Percentiles rank a stretch among this genome's conserved stretches.
Evolutionary conservation across 2,797 vertebrate species (phyloP).

Genomic region (Melanotaenia nigrans): DNA sequence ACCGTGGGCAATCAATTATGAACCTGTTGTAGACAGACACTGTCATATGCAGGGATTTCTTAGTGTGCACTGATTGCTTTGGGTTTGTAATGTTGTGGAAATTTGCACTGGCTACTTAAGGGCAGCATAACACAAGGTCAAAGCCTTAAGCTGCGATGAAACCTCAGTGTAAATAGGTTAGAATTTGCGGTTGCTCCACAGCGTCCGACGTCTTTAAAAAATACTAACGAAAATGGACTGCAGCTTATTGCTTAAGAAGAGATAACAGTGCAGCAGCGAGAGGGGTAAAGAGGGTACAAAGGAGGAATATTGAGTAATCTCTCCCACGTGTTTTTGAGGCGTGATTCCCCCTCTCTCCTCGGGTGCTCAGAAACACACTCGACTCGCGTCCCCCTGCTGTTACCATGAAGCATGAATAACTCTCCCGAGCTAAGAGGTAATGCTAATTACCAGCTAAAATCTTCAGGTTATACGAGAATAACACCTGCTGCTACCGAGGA

Average conservation of each 20-base stretch:
- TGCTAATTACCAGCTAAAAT: slow-evolving; percentile 74
- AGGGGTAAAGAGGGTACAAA: slow-evolving; percentile 55
- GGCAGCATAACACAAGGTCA: slow-evolving; percentile 83
- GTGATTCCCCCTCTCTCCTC: slow-evolving; percentile 75
- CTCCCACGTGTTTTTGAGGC: slow-evolving; percentile 83
- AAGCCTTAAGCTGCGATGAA: slow-evolving; percentile 58
- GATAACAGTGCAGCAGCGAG: slow-evolving; percentile 46
- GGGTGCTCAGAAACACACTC: slow-evolving; percentile 54
- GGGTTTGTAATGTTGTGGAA: slow-evolving; percentile 14
- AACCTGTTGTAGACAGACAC: slow-evolving; percentile 52
- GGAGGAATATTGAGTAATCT: slow-evolving; percentile 77
- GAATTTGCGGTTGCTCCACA: slow-evolving; percentile 12
- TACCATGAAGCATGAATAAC: slow-evolving; percentile 49
- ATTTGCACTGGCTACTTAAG: slow-evolving; percentile 57
- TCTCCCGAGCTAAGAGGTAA: slow-evolving; percentile 58
- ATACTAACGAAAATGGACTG: slow-evolving; percentile 2
- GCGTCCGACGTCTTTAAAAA: slow-evolving; percentile 30
- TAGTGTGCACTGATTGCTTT: slow-evolving; percentile 25
- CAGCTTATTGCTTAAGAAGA: slow-evolving; percentile 19
- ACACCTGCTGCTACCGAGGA: slow-evolving; percentile 84
- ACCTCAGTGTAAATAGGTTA: slow-evolving; percentile 45
- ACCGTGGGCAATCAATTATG: slow-evolving; percentile 29
- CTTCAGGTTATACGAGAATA: slow-evolving; percentile 74
- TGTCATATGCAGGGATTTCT: slow-evolving; percentile 19
- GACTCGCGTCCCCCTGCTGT: slow-evolving; percentile 53